Conservation (phyloP, 1,140 invertebrate genomes). For the Theocolax elegans region DNA sequence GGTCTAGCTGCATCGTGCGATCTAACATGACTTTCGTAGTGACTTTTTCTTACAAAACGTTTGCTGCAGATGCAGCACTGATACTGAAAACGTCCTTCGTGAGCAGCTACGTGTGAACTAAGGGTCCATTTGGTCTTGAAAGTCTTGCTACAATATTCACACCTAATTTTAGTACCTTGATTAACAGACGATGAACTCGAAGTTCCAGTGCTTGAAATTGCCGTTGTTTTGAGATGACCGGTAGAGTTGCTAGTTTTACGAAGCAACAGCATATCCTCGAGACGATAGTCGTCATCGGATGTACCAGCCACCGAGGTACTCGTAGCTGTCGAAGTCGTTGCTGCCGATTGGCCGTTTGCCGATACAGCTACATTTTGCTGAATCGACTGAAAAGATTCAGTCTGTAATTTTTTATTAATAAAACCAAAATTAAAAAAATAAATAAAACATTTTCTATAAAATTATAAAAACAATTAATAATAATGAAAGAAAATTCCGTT, state of each 20-base stretch:
- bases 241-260: slow-evolving; percentile 41
- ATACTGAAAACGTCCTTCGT: slow-evolving; percentile 64
- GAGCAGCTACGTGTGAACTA: slow-evolving; percentile 64
- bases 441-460: no score
- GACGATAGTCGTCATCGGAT: slow-evolving; percentile 57
- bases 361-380: no score
- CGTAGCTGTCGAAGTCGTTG: not conserved
- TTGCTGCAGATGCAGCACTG: slow-evolving; percentile 64
- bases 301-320: not conserved
- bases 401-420: no score
- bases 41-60: slow-evolving; percentile 64
- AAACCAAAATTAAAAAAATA: no score
- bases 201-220: not conserved
- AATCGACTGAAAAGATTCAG: no score
- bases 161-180: slow-evolving; percentile 54
- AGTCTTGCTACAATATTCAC: slow-evolving; percentile 64
- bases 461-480: no score
- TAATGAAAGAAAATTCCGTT: no score
- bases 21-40: slow-evolving; percentile 63
- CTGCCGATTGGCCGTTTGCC: no score
- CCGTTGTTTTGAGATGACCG: slow-evolving; percentile 22
- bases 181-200: not conserved
- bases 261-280: slow-evolving; percentile 62
- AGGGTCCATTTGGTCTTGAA: slow-evolving; percentile 66
- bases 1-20: slow-evolving; percentile 64